Conservation (phyloP, 1,140 invertebrate species). For the Anastrepha obliqua region DNA sequence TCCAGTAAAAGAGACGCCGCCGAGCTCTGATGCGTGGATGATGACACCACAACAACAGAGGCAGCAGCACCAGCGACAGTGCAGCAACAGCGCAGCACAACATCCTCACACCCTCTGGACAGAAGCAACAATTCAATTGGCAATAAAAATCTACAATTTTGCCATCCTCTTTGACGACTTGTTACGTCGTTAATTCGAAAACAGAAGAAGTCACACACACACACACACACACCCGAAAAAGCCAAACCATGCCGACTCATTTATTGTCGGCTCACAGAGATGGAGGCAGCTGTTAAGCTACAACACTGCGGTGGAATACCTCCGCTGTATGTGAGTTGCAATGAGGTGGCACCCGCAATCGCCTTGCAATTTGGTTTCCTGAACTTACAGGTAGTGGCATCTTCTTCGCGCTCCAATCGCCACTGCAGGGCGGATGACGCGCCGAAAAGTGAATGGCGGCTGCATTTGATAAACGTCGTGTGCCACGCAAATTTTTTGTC, state of each 20-base stretch:
- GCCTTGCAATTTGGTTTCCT: slow-evolving; percentile 32
- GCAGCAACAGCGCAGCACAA: background rate
- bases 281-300: background rate
- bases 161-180: slow-evolving; percentile 35
- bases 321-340: background rate
- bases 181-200: slow-evolving; percentile 10
- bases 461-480: slow-evolving; percentile 3
- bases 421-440: slow-evolving; percentile 1
- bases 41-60: background rate
- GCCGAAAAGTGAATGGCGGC: slow-evolving; percentile 32
- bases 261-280: background rate
- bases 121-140: slow-evolving; percentile 28
- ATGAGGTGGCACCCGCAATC: slow-evolving; percentile 40
- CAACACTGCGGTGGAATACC: background rate
- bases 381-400: slow-evolving; percentile 25
- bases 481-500: background rate
- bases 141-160: slow-evolving; percentile 40
- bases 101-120: slow-evolving; percentile 33
- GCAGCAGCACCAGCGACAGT: background rate
- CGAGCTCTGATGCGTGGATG: background rate
- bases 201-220: background rate
- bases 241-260: background rate
- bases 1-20: background rate
- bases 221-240: background rate
- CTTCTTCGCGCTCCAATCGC: background rate